Base-by-base conservation (phyloP, 1,140 invertebrate genomes). In the Drosophila varians region DNA sequence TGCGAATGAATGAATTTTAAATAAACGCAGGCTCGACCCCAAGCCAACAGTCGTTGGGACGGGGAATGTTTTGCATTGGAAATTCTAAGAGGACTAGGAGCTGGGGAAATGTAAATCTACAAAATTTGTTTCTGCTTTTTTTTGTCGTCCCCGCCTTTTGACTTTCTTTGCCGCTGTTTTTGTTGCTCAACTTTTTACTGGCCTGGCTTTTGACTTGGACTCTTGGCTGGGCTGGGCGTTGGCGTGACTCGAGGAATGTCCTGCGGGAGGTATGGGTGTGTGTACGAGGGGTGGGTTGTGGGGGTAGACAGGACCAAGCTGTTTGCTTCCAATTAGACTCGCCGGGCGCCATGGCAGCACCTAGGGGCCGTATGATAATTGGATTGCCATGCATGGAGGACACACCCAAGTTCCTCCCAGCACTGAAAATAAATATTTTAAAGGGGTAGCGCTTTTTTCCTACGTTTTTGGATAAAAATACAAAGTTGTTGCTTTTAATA, bases 251-350 rank as follows among this genome's bases (percentile, higher is more conserved):
- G 19, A 9, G 16, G 38, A 31, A 31, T 11, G 28, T 31, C 28
- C 28, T 31, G 28, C 6, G 14, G 38, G 38, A 42, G 38, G 16
- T 14, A 6, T 11, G 14, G 3, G 16, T 9, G 9, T 46, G 23
- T n/a, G n/a, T n/a, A n/a, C n/a, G n/a, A 3, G 16, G 11, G 21
- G 14, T 5, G 11, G 9, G 21, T 21, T 8, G 14, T 42, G 4
- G 18, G 7, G 26, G 36, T 36, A 52, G 65, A 71, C 66, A 61
- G 56, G 45, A 12, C 53, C 65, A 74, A 83, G 79, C 79, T 83
- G 79, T 83, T 83, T 83, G 79, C 77, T 83, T 83, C 79, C 79
- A 83, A 83, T 83, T 83, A 83, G 79, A 83, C 64, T 60, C 64
- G 54, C 28, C 8, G 70, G 47, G 56, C 48, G 48, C 48, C 66